A percentile compares a stretch with the other conserved stretches of the same genome.
phyloP scores from a whole-genome alignment of 2,113 vertebrate genomes.

The Ceyx cyanopectus region DNA sequence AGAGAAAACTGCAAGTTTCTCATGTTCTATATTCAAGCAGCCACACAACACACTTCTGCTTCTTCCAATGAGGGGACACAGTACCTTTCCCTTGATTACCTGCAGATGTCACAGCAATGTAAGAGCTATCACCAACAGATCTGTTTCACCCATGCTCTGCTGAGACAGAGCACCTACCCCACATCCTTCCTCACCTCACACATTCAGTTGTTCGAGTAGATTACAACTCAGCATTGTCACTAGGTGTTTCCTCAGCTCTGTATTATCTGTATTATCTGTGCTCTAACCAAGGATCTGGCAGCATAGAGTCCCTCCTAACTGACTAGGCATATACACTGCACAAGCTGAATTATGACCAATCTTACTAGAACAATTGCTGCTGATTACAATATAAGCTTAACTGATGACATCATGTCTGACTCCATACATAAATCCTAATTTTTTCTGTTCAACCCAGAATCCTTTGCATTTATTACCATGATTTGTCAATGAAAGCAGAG shows the following conservation, averaged over 20 bases:
- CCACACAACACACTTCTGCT: background rate
- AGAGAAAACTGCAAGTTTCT: background rate
- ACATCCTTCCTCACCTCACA: background rate
- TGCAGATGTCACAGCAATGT: background rate
- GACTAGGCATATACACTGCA: fast-evolving
- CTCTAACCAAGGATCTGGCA: background rate
- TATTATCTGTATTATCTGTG: too few relatives aligned
- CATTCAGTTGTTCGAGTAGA: background rate
- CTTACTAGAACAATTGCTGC: background rate
- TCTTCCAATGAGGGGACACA: background rate
- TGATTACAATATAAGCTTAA: background rate
- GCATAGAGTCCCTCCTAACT: background rate
- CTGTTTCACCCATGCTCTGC: background rate
- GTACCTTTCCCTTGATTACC: background rate
- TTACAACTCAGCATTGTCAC: background rate
- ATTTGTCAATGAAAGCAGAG: background rate
- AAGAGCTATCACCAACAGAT: background rate
- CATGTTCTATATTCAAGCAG: background rate
- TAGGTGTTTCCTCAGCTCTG: background rate
- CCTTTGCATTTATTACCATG: background rate
- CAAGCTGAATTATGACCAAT: fast-evolving
- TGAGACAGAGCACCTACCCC: background rate
- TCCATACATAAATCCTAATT: background rate
- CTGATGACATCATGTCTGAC: fast-evolving
- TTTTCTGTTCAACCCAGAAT: background rate